These are phyloP conservation scores for Trilocha varians DNA, from an alignment of 2,888 invertebrate species.

Conservation along the genomic window DNA sequence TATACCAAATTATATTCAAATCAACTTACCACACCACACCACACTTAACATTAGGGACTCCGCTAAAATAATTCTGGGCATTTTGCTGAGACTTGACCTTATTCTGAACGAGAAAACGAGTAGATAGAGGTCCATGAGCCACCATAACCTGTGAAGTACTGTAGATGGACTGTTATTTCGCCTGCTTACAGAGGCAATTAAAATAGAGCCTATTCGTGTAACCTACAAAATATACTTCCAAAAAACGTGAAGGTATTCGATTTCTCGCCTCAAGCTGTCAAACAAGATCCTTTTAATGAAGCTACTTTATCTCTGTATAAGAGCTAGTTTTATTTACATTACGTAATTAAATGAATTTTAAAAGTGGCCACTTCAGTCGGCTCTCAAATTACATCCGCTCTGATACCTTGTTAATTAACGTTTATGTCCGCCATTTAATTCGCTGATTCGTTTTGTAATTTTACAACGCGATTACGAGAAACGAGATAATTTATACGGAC, in stretches of 20 bases:
- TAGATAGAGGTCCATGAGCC: too few relatives aligned
- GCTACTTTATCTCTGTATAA: background rate
- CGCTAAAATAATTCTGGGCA: too few relatives aligned
- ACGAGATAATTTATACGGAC: background rate
- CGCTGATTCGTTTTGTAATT: background rate
- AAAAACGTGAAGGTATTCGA: slow-evolving; percentile 16
- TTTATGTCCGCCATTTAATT: background rate
- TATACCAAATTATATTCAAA: too few relatives aligned
- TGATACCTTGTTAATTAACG: background rate
- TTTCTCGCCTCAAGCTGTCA: slow-evolving; percentile 9
- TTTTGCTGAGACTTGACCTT: too few relatives aligned
- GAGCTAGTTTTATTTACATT: background rate
- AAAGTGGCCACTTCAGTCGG: background rate
- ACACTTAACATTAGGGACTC: too few relatives aligned
- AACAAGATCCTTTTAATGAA: background rate
- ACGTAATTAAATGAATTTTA: background rate
- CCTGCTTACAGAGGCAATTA: too few relatives aligned
- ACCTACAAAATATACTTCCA: too few relatives aligned
- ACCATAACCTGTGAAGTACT: too few relatives aligned
- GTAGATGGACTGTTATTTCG: too few relatives aligned
- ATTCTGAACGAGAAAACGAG: too few relatives aligned
- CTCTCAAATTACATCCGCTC: background rate
- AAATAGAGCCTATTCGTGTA: too few relatives aligned
- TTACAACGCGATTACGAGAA: background rate
- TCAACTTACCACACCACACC: too few relatives aligned